Base-by-base conservation (phyloP, 2,888 invertebrate species). In the Cryptops parisi region DNA sequence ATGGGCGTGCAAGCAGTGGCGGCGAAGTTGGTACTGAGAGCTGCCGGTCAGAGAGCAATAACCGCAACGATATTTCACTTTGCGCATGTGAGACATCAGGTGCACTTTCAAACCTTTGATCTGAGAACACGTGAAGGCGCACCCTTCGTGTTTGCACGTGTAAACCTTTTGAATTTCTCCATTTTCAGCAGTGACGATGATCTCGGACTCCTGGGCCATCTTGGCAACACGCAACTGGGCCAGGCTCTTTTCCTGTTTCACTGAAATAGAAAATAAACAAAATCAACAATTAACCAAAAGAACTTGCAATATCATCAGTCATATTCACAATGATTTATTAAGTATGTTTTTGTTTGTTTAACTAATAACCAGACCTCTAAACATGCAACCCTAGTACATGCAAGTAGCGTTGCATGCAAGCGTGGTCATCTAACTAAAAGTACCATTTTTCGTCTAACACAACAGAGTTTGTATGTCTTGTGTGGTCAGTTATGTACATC, bases 11-110 rank as follows among this genome's bases (percentile, higher is more conserved):
- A 43, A 48, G 21, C 53, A 53, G 17, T 53, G 53, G 15, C 53
- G 47, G 2, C 53, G 22, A 9, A 47, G 21, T 26, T 53, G 41
- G 21, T 52, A 53, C 41, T 53, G 47, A 6, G 53, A 53, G 27
- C 41, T 53, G 9, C 53, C 53, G 26, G 47, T 53, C n/a, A 53
- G n/a, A 26, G 9, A 40, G 48, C 53, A 53, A n/a, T 47, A 53
- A 2, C 53, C 53, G 25, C 53, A 53, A 1, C 26, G 53, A 38
- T 45, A 53, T 15, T 26, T 24, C 3, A 48, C 27, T 40, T 41
- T 44, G 12, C 47, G 53, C 3, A 53, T n/a, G 23, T 53, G 53
- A 2, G 47, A 47, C 38, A 47, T 41, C 2, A 53, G 26, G 17
- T 53, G 53, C 17, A 52, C 52, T 44, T 52, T 52, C 15, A 52